Conservation (phyloP, 2,113 vertebrate genomes). For the Hypanus sabinus region DNA sequence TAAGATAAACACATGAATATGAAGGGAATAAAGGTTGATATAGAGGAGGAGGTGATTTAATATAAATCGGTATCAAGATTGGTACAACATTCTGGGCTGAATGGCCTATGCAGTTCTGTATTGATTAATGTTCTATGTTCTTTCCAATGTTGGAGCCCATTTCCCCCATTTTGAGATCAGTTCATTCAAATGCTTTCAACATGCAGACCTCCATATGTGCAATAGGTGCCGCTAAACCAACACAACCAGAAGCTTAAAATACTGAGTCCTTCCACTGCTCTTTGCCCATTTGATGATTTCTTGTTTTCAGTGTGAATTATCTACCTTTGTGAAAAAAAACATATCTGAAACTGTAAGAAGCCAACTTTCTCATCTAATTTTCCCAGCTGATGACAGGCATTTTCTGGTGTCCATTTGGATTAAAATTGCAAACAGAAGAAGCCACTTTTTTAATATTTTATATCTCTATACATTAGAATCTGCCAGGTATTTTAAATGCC, state of each 20-base stretch:
- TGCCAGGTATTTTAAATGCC: neutral
- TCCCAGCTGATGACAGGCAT: neutral
- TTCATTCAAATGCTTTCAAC: neutral
- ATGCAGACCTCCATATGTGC: neutral
- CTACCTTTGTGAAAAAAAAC: neutral
- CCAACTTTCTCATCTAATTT: neutral
- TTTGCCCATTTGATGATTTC: neutral
- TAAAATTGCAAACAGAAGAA: neutral
- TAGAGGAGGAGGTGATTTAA: too few relatives aligned
- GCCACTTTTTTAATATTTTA: neutral
- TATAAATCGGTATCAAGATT: too few relatives aligned
- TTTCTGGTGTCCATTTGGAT: neutral
- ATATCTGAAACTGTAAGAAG: neutral
- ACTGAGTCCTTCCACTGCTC: neutral
- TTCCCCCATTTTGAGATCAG: neutral
- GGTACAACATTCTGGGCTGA: too few relatives aligned
- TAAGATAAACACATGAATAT: too few relatives aligned
- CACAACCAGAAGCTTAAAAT: neutral
- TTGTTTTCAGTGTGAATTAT: neutral
- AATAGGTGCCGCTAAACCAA: neutral
- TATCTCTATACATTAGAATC: neutral
- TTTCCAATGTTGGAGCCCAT: too few relatives aligned
- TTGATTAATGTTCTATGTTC: too few relatives aligned
- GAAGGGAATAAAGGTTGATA: too few relatives aligned
- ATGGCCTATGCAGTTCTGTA: too few relatives aligned